Percentiles rank a stretch among this genome's conserved stretches.
phyloP scores from a whole-genome alignment of 2,797 vertebrate species.

The Xenops minutus region DNA sequence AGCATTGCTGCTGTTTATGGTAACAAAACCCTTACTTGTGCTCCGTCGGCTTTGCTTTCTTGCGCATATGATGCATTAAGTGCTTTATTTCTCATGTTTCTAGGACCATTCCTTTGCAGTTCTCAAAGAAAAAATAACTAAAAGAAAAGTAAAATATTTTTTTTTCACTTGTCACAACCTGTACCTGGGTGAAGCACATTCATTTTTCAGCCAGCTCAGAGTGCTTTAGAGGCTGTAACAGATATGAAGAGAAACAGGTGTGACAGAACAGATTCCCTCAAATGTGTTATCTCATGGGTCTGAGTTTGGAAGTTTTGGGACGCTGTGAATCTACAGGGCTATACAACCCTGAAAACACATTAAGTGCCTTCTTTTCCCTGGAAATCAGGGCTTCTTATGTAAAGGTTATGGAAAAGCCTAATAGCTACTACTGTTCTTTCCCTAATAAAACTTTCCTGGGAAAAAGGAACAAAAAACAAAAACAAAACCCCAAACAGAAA shows the following conservation, averaged over 20 bases:
- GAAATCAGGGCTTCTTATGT: accelerated
- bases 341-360: background rate
- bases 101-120: background rate
- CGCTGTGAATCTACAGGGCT: background rate
- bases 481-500: background rate
- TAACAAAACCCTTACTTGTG: background rate
- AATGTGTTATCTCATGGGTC: background rate
- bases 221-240: background rate
- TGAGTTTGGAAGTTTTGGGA: background rate
- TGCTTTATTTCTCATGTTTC: background rate
- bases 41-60: background rate
- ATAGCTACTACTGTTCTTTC: background rate
- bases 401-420: background rate
- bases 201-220: background rate
- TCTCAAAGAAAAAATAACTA: background rate
- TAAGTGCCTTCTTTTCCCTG: background rate
- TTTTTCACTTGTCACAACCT: background rate
- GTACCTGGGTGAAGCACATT: background rate
- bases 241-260: background rate
- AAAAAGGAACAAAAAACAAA: background rate
- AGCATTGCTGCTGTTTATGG: background rate
- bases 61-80: background rate
- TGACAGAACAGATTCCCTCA: background rate
- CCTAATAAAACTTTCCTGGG: background rate
- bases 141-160: background rate